Percentiles rank a stretch among this genome's conserved stretches.
Evolutionary conservation across 2,797 vertebrate species (phyloP).

Genomic region (Rhinatrema bivittatum): DNA sequence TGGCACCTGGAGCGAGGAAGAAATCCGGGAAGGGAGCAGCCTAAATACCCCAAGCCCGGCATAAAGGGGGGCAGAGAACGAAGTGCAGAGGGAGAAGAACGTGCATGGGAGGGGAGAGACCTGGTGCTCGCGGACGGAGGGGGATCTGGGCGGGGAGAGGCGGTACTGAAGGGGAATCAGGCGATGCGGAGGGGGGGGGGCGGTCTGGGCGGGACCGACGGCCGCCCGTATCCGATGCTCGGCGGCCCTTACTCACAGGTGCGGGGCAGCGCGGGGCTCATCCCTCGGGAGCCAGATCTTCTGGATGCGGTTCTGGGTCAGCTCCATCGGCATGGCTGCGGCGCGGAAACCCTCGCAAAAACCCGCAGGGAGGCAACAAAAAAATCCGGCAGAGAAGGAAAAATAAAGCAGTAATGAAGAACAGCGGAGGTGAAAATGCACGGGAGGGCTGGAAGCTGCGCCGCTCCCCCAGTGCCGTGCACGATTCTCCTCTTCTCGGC

Average conservation of each 20-base stretch:
- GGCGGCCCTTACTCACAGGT: constrained; percentile 79
- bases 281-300: constrained; percentile 93
- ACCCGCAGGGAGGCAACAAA: too few relatives aligned
- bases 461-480: neutral
- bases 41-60: neutral
- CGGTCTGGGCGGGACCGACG: too few relatives aligned
- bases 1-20: neutral
- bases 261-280: constrained; percentile 64
- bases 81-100: neutral
- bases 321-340: constrained; percentile 85
- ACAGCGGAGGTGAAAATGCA: too few relatives aligned
- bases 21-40: neutral
- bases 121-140: neutral
- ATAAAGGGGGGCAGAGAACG: neutral
- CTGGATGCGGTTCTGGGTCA: constrained; percentile 91
- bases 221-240: too few relatives aligned
- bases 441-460: too few relatives aligned
- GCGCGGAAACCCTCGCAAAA: too few relatives aligned
- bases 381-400: too few relatives aligned
- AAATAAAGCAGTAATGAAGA: too few relatives aligned
- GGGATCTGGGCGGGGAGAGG: neutral
- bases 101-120: too few relatives aligned
- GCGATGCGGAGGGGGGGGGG: too few relatives aligned
- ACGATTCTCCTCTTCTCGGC: neutral
- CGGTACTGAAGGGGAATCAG: too few relatives aligned